Percentiles rank a stretch among this genome's conserved stretches.
Evolutionary conservation across 2,113 vertebrate genomes (phyloP).

Genomic region (Campylorhamphus procurvoides): DNA sequence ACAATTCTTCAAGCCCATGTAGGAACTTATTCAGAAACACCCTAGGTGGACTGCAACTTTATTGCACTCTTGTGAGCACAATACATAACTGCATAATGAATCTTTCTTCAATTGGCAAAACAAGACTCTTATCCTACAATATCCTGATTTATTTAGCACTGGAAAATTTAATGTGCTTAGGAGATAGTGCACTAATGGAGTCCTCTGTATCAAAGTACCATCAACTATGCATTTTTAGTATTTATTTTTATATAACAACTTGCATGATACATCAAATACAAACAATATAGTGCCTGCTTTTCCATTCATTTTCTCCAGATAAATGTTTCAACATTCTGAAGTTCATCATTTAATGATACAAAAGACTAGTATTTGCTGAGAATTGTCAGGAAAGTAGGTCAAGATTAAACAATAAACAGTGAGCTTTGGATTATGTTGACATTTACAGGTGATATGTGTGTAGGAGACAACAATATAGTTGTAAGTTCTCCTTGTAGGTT

Average conservation of each 20-base stretch:
- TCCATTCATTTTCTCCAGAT: background rate
- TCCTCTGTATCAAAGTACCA: background rate
- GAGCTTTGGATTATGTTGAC: background rate
- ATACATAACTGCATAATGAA: background rate
- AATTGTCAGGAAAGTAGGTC: background rate
- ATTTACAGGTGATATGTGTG: background rate
- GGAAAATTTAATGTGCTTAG: background rate
- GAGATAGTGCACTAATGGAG: background rate
- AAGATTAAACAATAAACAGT: background rate
- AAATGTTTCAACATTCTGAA: background rate
- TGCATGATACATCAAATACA: background rate
- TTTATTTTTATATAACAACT: background rate
- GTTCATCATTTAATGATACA: background rate
- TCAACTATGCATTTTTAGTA: background rate
- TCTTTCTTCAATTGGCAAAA: conserved; percentile 29
- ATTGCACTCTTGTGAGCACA: background rate
- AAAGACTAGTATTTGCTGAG: background rate
- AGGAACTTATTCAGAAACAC: background rate
- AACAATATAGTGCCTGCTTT: background rate
- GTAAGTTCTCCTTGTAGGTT: background rate
- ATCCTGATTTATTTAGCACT: background rate
- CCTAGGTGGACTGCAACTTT: background rate
- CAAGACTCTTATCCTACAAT: background rate
- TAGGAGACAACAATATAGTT: background rate
- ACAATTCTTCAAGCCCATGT: background rate